Base-by-base conservation (phyloP, 2,888 invertebrate species). In the Agrypnus murinus region DNA sequence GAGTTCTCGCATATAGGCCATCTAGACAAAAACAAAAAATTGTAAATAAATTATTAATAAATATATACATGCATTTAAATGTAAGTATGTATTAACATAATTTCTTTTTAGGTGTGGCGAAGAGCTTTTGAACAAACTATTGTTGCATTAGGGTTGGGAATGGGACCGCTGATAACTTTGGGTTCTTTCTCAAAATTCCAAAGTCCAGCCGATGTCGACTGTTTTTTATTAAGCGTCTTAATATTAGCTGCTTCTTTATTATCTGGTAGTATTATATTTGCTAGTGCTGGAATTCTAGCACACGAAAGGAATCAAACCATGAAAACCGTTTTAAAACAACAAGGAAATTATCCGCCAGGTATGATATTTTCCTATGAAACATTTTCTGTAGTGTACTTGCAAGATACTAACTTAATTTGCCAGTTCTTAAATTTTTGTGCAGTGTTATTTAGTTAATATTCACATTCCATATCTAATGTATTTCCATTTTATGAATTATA, bases 91-190 rank as follows among this genome's bases (percentile, higher is more conserved):
- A 36, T 40, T 17, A n/a, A 40, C n/a, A 25, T 25, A 5, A 25
- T 2, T 25, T 25, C 25, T 9, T 69, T 73, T 15, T 62, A 78
- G 78, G 63, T 74, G 14, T 77, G 75, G 71, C 34, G 69, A 14
- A 69, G 63, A 38, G 72, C 75, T 1, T 67, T 75, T 9, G 74
- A 75, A 57, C 78, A 78, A 63, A 65, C 68, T 9, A 12, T 77
- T 1, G 59, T 75, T 10, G 63, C 73, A 14, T 38, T 78, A 12
- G 78, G 77, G 9, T 17, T 78, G 12, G 78, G 77, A 25, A 68
- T 75, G 62, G 78, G 78, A n/a, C 78, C 75, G 0, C 32, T 78
- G 12, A 78, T 76, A 48, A 74, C 74, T 14, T 45, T 76, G 7
- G 77, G 77, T 4, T 72, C 76, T 7, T 55, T 68, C 19, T 68